A percentile compares a stretch with the other conserved stretches of the same genome.
Evolutionary conservation across 2,797 vertebrate genomes (phyloP).

Genomic region (Distichodus sexfasciatus): DNA sequence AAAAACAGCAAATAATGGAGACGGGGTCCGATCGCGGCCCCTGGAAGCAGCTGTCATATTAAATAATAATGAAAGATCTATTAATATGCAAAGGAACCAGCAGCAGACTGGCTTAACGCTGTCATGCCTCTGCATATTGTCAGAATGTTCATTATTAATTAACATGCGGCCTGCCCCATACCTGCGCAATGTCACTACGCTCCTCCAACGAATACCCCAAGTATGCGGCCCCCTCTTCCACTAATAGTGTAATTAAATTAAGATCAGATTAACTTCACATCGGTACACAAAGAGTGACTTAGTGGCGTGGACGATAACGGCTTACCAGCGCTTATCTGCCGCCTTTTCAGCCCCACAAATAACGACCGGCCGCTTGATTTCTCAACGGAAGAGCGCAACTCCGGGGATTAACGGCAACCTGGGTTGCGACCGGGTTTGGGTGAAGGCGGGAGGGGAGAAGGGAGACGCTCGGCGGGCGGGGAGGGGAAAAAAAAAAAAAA

Average conservation of each 20-base stretch:
- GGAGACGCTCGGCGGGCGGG: slow-evolving; percentile 58
- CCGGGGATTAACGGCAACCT: slow-evolving; percentile 57
- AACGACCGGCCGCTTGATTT: slow-evolving; percentile 62
- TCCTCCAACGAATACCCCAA: slow-evolving; percentile 80
- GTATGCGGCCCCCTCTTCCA: slow-evolving; percentile 76
- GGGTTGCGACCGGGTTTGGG: slow-evolving; percentile 60
- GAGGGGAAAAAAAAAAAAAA: no score
- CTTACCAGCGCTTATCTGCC: slow-evolving; percentile 59
- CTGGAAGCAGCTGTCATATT: slow-evolving; percentile 88
- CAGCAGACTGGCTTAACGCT: slow-evolving; percentile 85
- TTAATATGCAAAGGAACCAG: slow-evolving; percentile 88
- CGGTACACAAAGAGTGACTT: slow-evolving; percentile 71
- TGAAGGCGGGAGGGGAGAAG: slow-evolving; percentile 53
- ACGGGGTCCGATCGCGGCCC: slow-evolving; percentile 83
- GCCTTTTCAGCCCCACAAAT: slow-evolving; percentile 51
- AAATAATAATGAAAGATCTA: slow-evolving; percentile 90
- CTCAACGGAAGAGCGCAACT: slow-evolving; percentile 59
- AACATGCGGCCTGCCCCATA: slow-evolving; percentile 86
- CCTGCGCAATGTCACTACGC: slow-evolving; percentile 86
- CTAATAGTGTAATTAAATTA: slow-evolving; percentile 81
- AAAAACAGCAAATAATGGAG: slow-evolving; percentile 84
- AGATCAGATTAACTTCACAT: slow-evolving; percentile 82
- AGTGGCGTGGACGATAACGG: slow-evolving; percentile 53
- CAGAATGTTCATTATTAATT: slow-evolving; percentile 90
- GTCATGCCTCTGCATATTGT: slow-evolving; percentile 87